Evolutionary conservation across 2,888 invertebrate species (phyloP).

Genomic region (Melieria omissa): DNA sequence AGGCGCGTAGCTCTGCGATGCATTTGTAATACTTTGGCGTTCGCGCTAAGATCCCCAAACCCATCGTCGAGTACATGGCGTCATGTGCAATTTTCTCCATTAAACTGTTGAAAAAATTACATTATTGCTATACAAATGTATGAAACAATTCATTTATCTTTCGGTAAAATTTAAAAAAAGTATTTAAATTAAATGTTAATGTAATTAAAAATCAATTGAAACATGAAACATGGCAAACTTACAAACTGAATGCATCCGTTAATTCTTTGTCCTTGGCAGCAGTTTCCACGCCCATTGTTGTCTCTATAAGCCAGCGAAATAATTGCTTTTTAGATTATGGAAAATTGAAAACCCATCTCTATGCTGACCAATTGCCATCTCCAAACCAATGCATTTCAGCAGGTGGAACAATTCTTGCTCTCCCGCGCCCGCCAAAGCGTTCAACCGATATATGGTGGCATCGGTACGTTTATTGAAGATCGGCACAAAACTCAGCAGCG

Average conservation of each 20-base stretch:
- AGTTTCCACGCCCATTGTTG: conserved; percentile 24
- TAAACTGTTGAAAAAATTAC: conserved; percentile 3
- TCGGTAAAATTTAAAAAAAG: not conserved
- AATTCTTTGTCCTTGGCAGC: conserved; percentile 14
- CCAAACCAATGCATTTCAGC: conserved; percentile 23
- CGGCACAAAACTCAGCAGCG: conserved; percentile 48
- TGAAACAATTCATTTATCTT: not conserved
- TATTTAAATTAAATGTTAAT: not conserved
- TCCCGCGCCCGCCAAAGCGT: not conserved
- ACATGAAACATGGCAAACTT: conserved; percentile 8
- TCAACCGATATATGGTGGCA: conserved; percentile 13
- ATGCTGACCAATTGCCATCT: conserved; percentile 30
- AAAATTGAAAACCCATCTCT: not conserved
- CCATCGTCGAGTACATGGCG: conserved; percentile 3
- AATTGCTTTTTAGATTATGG: not conserved
- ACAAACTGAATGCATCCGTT: conserved; percentile 31
- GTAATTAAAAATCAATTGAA: not conserved
- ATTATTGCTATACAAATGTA: not conserved
- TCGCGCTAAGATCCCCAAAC: conserved; percentile 10
- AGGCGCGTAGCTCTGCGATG: conserved; percentile 1
- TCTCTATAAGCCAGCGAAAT: not conserved
- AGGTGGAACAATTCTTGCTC: conserved; percentile 27
- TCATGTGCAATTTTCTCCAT: conserved; percentile 7
- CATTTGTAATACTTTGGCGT: conserved; percentile 16
- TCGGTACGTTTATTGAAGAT: conserved; percentile 45